Base-by-base conservation (phyloP, 2,113 vertebrate species). In the Saguinus midas region DNA sequence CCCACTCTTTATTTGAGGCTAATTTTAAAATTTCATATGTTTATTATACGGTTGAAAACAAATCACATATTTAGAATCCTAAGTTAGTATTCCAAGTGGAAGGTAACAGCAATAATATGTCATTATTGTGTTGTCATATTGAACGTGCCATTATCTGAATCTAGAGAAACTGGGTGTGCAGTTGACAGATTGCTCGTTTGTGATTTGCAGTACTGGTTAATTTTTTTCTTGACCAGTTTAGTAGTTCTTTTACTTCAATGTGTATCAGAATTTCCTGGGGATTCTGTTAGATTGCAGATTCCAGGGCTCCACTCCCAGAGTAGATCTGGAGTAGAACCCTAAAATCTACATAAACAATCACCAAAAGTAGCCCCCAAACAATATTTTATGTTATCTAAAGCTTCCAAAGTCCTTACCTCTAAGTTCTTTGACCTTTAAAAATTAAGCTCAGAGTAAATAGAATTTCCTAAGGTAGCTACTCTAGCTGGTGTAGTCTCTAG, bases 41-140 rank as follows among this genome's bases (percentile, higher is more conserved):
- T 37, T 45, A 86, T 91, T 45, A 25, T 43, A 73, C 58, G 72
- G 0, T 78, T 76, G 8, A 91, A 18, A 78, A 37, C 72, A 14
- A 95, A 37, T 76, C 27, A 93, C 76, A 40, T 50, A 82, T 90
- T 50, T 81, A 82, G 50, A 82, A 95, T 94, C 37, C 18, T 78
- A 37, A 81, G 45, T 13, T 86, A n/a, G 52, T 48, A 93, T 93
- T 96, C 32, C 20, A 50, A 97, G n/a, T 48, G 13, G 27, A 86
- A 64, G 21, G 21, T 72, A 82, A 89, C 20, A 93, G 25, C 21
- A 76, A 9, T 50, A 82, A 73, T 91, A 85, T 29, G 61, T 64
- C 61, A 64, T 64, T 64, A 64, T 64, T 64, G 27, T 64, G 12
- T 64, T 64, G 61, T 64, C 27, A 29, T 32, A 64, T 32, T 64